Conservation (phyloP, 2,888 invertebrate genomes). For the Sinohyriopsis cumingii region DNA sequence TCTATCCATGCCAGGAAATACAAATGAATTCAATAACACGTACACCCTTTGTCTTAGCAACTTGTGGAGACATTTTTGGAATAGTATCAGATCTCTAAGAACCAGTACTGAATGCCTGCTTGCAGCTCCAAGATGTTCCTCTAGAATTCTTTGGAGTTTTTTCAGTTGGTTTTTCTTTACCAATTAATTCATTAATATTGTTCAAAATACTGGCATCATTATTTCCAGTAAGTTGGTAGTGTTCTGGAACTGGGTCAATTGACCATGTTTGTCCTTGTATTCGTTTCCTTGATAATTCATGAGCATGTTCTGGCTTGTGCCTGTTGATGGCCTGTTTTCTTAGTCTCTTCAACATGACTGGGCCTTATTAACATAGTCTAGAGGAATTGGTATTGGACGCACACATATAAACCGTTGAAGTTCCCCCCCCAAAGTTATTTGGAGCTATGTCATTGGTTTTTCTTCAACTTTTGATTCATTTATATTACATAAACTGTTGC, state of each 20-base stretch:
- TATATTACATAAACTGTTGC: slow-evolving; percentile 20
- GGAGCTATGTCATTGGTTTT: slow-evolving; percentile 9
- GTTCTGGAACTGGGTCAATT: slow-evolving; percentile 17
- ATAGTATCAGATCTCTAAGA: slow-evolving; percentile 21
- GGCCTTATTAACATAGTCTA: slow-evolving; percentile 8
- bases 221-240: slow-evolving; percentile 20
- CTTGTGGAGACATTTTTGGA: slow-evolving; percentile 15
- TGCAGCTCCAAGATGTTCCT: slow-evolving; percentile 13
- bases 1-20: slow-evolving; percentile 31
- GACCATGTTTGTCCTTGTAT: slow-evolving; percentile 18
- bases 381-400: slow-evolving; percentile 11
- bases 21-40: slow-evolving; percentile 25
- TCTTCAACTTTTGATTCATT: slow-evolving; percentile 11
- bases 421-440: slow-evolving; percentile 8
- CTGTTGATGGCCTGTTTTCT: slow-evolving; percentile 16
- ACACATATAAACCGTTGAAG: slow-evolving; percentile 19
- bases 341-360: slow-evolving; percentile 6
- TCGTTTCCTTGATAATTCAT: slow-evolving; percentile 23
- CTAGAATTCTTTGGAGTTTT: slow-evolving; percentile 12
- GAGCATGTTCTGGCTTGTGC: slow-evolving; percentile 11
- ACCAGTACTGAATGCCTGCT: slow-evolving; percentile 16
- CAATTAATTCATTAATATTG: slow-evolving; percentile 7
- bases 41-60: slow-evolving; percentile 6
- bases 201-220: slow-evolving; percentile 22
- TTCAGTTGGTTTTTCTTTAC: slow-evolving; percentile 10